phyloP scores from a whole-genome alignment of 2,113 vertebrate genomes.

The Paralichthys olivaceus region DNA sequence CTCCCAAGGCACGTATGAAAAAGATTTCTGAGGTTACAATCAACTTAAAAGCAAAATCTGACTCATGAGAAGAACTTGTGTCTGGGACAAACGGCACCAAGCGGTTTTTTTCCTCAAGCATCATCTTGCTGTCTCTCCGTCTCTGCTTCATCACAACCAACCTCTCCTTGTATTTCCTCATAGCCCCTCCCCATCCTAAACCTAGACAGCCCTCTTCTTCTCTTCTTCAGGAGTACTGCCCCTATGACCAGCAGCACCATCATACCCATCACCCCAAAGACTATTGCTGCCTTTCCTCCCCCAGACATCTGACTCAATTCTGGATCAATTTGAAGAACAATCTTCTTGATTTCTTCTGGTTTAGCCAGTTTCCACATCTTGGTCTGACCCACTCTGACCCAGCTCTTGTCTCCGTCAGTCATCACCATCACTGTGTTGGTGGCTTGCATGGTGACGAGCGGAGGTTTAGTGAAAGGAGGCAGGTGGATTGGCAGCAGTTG shows the following conservation, averaged over 20 bases:
- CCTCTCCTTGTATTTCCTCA: slow-evolving; percentile 27
- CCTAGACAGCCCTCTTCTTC: slow-evolving; percentile 10
- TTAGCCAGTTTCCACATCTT: slow-evolving; percentile 83
- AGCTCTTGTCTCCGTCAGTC: slow-evolving; percentile 80
- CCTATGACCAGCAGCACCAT: slow-evolving; percentile 54
- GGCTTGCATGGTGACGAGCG: slow-evolving; percentile 74
- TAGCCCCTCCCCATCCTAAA: slow-evolving; percentile 31
- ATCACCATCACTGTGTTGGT: slow-evolving; percentile 87
- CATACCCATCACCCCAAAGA: slow-evolving; percentile 68
- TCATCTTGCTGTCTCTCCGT: slow-evolving; percentile 6
- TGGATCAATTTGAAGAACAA: slow-evolving; percentile 2
- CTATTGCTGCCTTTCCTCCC: slow-evolving; percentile 63
- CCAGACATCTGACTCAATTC: slow-evolving; percentile 50
- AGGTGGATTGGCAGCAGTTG: slow-evolving; percentile 81
- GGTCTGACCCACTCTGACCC: slow-evolving; percentile 85
- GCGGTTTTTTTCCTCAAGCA: background rate
- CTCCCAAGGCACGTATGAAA: background rate
- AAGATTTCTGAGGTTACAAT: background rate
- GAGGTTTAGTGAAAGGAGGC: slow-evolving; percentile 86
- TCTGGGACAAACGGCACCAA: background rate
- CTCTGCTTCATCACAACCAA: background rate
- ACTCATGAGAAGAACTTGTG: background rate
- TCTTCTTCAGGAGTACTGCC: slow-evolving; percentile 48
- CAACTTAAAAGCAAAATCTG: background rate
- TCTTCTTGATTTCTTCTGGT: slow-evolving; percentile 75